Base-by-base conservation (phyloP, 2,113 vertebrate genomes). In the Carassius auratus region DNA sequence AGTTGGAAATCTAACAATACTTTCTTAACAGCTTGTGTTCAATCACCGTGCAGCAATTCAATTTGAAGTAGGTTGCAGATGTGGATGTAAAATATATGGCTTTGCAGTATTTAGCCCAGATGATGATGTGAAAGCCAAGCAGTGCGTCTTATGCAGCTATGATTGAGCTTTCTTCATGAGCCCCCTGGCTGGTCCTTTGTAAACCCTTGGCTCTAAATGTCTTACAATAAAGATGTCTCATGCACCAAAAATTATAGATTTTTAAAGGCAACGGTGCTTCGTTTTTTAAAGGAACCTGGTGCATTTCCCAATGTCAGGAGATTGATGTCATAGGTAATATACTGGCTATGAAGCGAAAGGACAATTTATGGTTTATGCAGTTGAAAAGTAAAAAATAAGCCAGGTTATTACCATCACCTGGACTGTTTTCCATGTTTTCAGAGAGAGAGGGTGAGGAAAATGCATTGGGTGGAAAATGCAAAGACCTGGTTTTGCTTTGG, bases 241-340 rank as follows among this genome's bases (percentile, higher is more conserved):
- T 84, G 90, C 86, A 89, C 76, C 75, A 91, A 91, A 91, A 69
- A 73, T 91, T 89, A 88, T 90, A 86, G 42, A 85, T 89, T 86
- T 83, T 86, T 71, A 45, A 84, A 68, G 85, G 87, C 89, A 89
- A 91, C 76, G 62, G 81, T 84, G 88, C 68, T 83, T 69, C 14
- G 76, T 57, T 88, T 55, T 77, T 76, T 78, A 76, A 69, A 83
- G 71, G 38, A 57, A 85, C 84, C 42, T 84, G 75, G 52, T 77
- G 30, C 71, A 30, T 48, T 79, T 71, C 62, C 87, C 80, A 57
- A 42, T 86, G 76, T 88, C 50, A 42, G 62, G 85, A 88, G 86
- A 90, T 84, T 86, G 87, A 90, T 85, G 69, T 57, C 13, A 17
- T 48, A 81, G 83, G 86, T 89, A 88, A 90, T 84, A 79, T 64